A percentile compares a stretch with the other conserved stretches of the same genome.
These are phyloP conservation scores for Erynnis tages DNA, from an alignment of 2,888 invertebrate species.

Conservation along the genomic window DNA sequence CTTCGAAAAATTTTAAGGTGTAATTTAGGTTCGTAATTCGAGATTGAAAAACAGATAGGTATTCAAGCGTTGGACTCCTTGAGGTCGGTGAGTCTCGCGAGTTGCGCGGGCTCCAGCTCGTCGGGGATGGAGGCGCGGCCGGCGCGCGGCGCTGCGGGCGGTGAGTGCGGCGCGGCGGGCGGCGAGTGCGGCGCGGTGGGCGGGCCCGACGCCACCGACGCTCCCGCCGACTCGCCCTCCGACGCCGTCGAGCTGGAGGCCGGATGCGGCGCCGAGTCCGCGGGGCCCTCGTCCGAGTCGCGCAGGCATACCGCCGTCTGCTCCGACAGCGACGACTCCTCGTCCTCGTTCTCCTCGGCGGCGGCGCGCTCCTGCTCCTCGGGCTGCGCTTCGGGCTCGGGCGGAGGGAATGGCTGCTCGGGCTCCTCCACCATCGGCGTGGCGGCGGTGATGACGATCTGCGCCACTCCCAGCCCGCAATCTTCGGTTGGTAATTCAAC, in stretches of 20 bases:
- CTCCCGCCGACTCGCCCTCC: conserved; percentile 84
- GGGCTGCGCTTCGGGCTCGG: conserved; percentile 31
- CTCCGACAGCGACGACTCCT: conserved; percentile 73
- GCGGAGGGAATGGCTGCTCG: conserved; percentile 88
- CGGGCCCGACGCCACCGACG: conserved; percentile 80
- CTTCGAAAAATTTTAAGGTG: not conserved
- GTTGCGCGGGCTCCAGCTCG: conserved; percentile 93
- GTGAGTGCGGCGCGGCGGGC: conserved; percentile 81
- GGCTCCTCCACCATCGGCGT: conserved; percentile 95
- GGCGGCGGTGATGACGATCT: conserved; percentile 96
- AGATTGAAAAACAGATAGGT: too few relatives aligned
- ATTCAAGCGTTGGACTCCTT: conserved; percentile 93
- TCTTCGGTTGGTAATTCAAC: conserved; percentile 73
- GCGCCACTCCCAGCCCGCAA: conserved; percentile 90
- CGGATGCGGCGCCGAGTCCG: conserved; percentile 80
- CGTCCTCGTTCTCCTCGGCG: conserved; percentile 61
- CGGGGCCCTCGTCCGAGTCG: conserved; percentile 77
- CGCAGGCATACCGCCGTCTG: conserved; percentile 72
- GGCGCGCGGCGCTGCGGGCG: conserved; percentile 87
- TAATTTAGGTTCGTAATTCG: not conserved
- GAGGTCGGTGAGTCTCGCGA: conserved; percentile 92
- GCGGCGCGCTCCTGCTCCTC: conserved; percentile 44
- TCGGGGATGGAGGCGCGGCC: conserved; percentile 93
- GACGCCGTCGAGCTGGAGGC: conserved; percentile 86
- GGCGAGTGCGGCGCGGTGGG: conserved; percentile 78